Base-by-base conservation (phyloP, 2,797 vertebrate species). In the Bucorvus abyssinicus region DNA sequence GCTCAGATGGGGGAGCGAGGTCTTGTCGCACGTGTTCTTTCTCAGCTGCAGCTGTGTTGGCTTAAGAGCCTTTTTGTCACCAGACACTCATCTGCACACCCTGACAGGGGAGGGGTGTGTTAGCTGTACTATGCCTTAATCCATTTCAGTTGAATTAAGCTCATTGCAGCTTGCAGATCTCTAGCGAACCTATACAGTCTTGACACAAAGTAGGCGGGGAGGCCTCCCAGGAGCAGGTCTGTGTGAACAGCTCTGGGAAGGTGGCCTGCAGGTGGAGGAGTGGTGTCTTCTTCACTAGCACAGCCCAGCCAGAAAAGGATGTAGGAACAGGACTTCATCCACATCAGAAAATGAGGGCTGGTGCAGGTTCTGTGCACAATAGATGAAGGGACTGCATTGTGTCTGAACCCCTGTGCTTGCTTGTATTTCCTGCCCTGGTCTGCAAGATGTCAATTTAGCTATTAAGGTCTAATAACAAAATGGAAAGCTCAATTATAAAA, bases 391-490 rank as follows among this genome's bases (percentile, higher is more conserved):
- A 55, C 4, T 68, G 38, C 80, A 55, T 47, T 34, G 53, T 20
- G 34, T 14, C 59, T 44, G 67, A 81, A 67, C 44, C 55, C 20
- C 40, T 53, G 12, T 18, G 32, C 27, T 86, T 50, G 40, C 36
- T 70, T 70, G 12, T 49, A 32, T 93, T 90, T 89, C 27, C 60
- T 45, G 36, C 57, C 20, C 45, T 34, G 45, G 60, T 65, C 57
- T 75, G 34, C 47, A 78, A 93, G 86, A 61, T 92, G 57, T 57
- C 42, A 77, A 87, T 95, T 93, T 95, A 94, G 80, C 74, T 93
- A 80, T 92, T 94, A 94, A 85, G 32, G 30, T 83, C 57, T 92
- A 94, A 90, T 81, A 95, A 89, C 78, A 83, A 95, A 94, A 95
- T 59, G 57, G 64, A 94, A 94, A 89, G 45, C 64, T 90, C 87